Evolutionary conservation across 92 coral and sea anemone species (phyloP), one percentile per base, ranked within the genome.

Genomic region (Porites lobata): DNA sequence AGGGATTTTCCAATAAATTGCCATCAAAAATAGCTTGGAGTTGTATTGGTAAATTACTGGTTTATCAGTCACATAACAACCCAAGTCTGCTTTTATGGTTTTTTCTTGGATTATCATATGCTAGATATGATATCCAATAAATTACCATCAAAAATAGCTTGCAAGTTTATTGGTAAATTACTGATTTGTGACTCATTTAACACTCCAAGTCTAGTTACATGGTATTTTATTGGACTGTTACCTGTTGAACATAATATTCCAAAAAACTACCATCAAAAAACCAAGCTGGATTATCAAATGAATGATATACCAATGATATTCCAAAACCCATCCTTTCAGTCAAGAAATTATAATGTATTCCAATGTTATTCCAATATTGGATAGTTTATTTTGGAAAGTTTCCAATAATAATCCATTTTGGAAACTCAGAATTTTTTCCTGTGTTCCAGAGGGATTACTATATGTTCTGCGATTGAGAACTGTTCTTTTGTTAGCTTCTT

Each of bases 361-460:
- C 90, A 21, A 21, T 21, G 22, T 21, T 21, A 21, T 21, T 21
- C 22, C 22, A 21, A 21, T 21, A 21, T 21, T 77, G 77, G 76
- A 77, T 67, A 76, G 43, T 75, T 64, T 84, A 83, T 76, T 61
- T 51, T n/a, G 76, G 50, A 24, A 51, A 43, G 43, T 65, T 80
- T 72, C 88, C 88, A 84, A 84, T 84, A 58, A 84, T 84, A 72
- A 58, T 72, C 88, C 88, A 84, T 4, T 61, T 84, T 84, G 88
- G 88, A 84, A 84, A 22, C 69, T 72, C 80, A 10, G 54, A 62
- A 84, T 73, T 72, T 84, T 69, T 84, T 73, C 88, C 88, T 84
- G 88, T 21, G 22, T 21, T 21, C 22, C 0, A 1, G 4, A 32
- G 43, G 5, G 43, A 4, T 4, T 32, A 1, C 43, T 32, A 32